Percentiles rank a stretch among this genome's conserved stretches.
phyloP scores from a whole-genome alignment of 2,113 vertebrate genomes.

The Pangasianodon hypophthalmus region DNA sequence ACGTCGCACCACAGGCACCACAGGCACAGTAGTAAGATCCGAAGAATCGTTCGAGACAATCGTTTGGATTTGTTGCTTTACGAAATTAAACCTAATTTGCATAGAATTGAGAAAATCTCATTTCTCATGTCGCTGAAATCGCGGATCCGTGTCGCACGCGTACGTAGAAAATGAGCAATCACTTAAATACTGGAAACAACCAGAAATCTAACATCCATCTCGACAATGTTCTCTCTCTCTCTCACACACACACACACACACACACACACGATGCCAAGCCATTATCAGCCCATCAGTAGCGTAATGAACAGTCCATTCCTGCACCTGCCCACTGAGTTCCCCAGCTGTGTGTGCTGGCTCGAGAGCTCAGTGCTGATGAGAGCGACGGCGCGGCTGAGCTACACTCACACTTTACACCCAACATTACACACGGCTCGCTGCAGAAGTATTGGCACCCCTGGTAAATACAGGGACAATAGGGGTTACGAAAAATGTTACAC shows the following conservation, averaged over 20 bases:
- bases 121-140: no score
- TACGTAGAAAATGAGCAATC: neutral
- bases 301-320: conserved; percentile 30
- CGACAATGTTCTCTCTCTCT: no score
- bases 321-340: conserved; percentile 30
- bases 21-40: no score
- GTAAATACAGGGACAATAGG: neutral
- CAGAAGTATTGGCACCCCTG: neutral
- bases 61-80: no score
- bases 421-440: neutral
- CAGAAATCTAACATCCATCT: neutral
- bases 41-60: no score
- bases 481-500: neutral
- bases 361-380: neutral
- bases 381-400: neutral
- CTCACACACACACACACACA: neutral
- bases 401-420: neutral
- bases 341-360: conserved; percentile 23
- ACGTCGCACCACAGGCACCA: no score
- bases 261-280: neutral
- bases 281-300: conserved; percentile 4
- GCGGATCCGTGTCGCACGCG: neutral
- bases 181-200: neutral
- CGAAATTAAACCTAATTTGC: no score
- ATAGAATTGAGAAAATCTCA: no score